Base-by-base conservation (phyloP, 2,888 invertebrate genomes). In the Belgica antarctica region DNA sequence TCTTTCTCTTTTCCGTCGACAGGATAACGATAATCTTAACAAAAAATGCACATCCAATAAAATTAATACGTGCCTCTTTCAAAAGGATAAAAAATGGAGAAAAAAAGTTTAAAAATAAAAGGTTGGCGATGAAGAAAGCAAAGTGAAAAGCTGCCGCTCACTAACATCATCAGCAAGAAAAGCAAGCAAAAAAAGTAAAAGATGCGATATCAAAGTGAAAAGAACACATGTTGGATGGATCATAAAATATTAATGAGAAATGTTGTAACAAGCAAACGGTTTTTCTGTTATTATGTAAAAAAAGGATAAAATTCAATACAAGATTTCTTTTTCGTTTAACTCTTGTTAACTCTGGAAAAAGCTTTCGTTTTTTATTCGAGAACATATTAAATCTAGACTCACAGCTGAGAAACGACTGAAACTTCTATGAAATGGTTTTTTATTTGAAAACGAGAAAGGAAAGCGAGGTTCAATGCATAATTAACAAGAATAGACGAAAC, bases 41-140 rank as follows among this genome's bases (percentile, higher is more conserved):
- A 68, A 68, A 57, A 68, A 68, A 68, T 68, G 68, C 68, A 68
- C 68, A 68, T 68, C 68, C 68, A 68, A 68, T 68, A 68, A 68
- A 68, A 68, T 47, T 57, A 57, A 68, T 66, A 68, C 68, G 68
- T 68, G 68, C 68, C 68, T 68, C 68, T 68, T 57, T 68, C 52
- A 68, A 57, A 66, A 52, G 47, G 41, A 65, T 28, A 57, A 25
- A 57, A 28, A 68, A 31, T n/a, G n/a, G n/a, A n/a, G n/a, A n/a
- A 68, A 31, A 52, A 68, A 68, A 57, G n/a, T 19, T 31, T 57
- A 34, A 68, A 57, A n/a, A n/a, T n/a, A n/a, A 68, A 68, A 62
- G 62, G 31, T 34, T 62, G 28, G 62, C 31, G 41, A 46, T 19
- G 63, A 41, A 24, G 34, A 46, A 68, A 52, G 28, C 46, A 68